Evolutionary conservation across 2,113 vertebrate species (phyloP).

Genomic region (Phycodurus eques): DNA sequence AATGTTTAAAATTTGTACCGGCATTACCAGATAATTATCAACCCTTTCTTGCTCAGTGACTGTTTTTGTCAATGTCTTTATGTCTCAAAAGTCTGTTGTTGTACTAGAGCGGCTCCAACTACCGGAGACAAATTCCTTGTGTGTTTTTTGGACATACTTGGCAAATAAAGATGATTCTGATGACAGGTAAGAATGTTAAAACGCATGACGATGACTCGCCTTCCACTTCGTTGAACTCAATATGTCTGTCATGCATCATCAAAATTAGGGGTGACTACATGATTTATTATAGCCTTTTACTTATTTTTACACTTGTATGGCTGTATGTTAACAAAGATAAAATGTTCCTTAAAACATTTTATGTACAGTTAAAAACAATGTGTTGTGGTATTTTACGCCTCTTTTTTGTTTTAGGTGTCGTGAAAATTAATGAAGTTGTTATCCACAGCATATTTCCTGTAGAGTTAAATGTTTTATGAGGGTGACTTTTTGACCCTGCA

Average conservation of each 20-base stretch:
- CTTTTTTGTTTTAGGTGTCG: not conserved
- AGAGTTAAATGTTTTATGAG: not conserved
- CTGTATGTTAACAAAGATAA: too few species aligned
- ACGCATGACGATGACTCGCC: not conserved
- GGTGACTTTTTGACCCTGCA: conserved; percentile 16
- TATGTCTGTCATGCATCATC: too few species aligned
- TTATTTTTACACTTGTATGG: not conserved
- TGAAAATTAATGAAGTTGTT: not conserved
- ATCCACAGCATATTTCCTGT: not conserved
- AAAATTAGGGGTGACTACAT: too few species aligned
- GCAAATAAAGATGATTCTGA: not conserved
- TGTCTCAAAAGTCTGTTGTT: too few species aligned
- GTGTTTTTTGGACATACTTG: too few species aligned
- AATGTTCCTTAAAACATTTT: not conserved
- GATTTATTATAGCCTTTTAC: not conserved
- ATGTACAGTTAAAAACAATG: not conserved
- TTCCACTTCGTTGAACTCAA: too few species aligned
- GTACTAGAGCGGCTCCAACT: too few species aligned
- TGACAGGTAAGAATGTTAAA: not conserved
- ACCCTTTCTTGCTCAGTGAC: too few species aligned
- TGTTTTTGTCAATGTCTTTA: too few species aligned
- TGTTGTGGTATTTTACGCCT: not conserved
- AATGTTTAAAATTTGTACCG: too few species aligned
- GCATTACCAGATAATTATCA: too few species aligned
- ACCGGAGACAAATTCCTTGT: too few species aligned